Base-by-base conservation (phyloP, 2,113 vertebrate species). In the Periophthalmodon schlosseri region DNA sequence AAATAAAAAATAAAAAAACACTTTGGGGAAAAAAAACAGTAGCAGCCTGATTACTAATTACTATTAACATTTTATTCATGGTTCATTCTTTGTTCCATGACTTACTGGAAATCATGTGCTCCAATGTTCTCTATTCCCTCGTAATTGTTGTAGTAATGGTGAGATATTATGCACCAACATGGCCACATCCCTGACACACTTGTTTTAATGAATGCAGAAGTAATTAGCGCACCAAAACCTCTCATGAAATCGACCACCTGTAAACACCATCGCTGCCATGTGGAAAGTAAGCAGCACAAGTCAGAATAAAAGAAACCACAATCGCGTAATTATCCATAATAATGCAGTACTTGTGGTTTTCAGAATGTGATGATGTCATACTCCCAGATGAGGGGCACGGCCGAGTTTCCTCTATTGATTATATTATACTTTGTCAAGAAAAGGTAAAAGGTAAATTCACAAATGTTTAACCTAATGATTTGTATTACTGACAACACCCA, bases 161-260 rank as follows among this genome's bases (percentile, higher is more conserved):
- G 15, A 36, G 28, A 64, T 18, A 64, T 64, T 64, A 64, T 64
- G 61, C 61, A 36, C 6, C 61, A 20, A 2, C 61, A 39, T 16
- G 61, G 18, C 61, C 61, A 9, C 61, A 64, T 64, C 28, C 2
- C 61, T 64, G 16, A 36, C 16, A 64, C 61, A 64, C 61, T 61
- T 64, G 61, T 64, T 18, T 64, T 64, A 64, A 64, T 64, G 28
- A 64, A 64, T 64, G 36, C 33, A 18, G 16, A 64, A 20, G 61
- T 36, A 64, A 64, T 64, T 36, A 64, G 16, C 33, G 10, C 16
- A 15, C 33, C 16, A 36, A 64, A 34, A 64, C 61, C 16, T 36
- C 33, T 36, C 16, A 16, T 3, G 36, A 64, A 64, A 64, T 18
- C 16, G 6, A 15, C 54, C 54, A 21, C 52, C 52, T 21, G 52